Evolutionary conservation across 2,888 invertebrate species (phyloP).

Genomic region (Eupsilia transversa): DNA sequence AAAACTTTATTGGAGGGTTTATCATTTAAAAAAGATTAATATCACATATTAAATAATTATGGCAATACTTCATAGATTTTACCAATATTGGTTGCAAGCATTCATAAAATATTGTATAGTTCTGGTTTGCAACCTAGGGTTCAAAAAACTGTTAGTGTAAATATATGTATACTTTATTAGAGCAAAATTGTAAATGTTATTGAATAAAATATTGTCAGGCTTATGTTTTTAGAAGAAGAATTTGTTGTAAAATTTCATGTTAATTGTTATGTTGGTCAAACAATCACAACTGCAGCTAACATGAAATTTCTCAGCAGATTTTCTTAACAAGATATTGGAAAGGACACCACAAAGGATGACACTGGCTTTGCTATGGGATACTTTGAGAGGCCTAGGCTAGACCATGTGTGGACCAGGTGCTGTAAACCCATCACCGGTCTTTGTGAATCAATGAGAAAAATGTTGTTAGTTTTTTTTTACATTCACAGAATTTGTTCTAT

Average conservation of each 20-base stretch:
- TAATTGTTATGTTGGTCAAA: slow-evolving; percentile 11
- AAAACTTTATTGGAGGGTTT: no score
- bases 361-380: not conserved
- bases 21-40: not conserved
- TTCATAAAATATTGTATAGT: not conserved
- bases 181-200: not conserved
- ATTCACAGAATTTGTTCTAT: not conserved
- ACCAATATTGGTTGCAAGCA: not conserved
- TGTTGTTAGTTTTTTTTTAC: not conserved
- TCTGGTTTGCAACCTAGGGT: not conserved
- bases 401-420: not conserved
- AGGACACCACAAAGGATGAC: slow-evolving; percentile 15
- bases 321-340: slow-evolving; percentile 3
- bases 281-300: slow-evolving; percentile 16
- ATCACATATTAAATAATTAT: not conserved
- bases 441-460: not conserved
- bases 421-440: not conserved
- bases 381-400: not conserved
- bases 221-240: not conserved
- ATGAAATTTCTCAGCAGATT: slow-evolving; percentile 4
- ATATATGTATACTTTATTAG: not conserved
- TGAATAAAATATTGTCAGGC: not conserved
- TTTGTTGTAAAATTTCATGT: slow-evolving; percentile 25
- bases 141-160: not conserved
- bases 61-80: not conserved